phyloP scores from a whole-genome alignment of 2,888 invertebrate species.

The Stramonita haemastoma region DNA sequence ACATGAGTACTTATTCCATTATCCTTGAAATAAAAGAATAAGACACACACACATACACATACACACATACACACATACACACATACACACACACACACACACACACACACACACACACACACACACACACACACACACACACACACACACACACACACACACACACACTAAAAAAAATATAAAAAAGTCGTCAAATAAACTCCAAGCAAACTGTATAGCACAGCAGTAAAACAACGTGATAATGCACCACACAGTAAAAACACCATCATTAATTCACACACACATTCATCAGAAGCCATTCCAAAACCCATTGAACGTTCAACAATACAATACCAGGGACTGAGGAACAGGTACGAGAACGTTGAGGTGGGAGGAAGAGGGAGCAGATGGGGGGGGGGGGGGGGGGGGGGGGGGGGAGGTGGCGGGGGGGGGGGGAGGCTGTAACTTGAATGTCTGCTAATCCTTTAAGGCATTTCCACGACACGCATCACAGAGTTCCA shows the following conservation, averaged over 20 bases:
- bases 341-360: neutral
- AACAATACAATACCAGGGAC: neutral
- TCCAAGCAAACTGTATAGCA: neutral
- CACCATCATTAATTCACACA: too few relatives aligned
- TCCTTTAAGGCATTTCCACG: too few relatives aligned
- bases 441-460: too few relatives aligned
- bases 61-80: neutral
- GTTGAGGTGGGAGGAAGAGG: neutral
- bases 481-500: too few relatives aligned
- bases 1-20: too few relatives aligned
- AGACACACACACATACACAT: neutral
- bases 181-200: neutral
- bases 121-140: constrained; percentile 28
- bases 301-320: neutral
- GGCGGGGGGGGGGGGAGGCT: too few relatives aligned
- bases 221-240: neutral
- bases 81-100: neutral
- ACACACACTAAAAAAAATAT: neutral
- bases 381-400: too few relatives aligned
- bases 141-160: constrained; percentile 28
- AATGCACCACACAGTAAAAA: neutral
- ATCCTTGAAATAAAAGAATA: neutral
- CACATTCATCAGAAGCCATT: neutral
- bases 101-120: constrained; percentile 18
- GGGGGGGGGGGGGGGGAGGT: too few relatives aligned